A percentile compares a stretch with the other conserved stretches of the same genome.
Conservation (phyloP, 92 coral and sea anemone genomes). For the Chrysogorgia sp. region DNA sequence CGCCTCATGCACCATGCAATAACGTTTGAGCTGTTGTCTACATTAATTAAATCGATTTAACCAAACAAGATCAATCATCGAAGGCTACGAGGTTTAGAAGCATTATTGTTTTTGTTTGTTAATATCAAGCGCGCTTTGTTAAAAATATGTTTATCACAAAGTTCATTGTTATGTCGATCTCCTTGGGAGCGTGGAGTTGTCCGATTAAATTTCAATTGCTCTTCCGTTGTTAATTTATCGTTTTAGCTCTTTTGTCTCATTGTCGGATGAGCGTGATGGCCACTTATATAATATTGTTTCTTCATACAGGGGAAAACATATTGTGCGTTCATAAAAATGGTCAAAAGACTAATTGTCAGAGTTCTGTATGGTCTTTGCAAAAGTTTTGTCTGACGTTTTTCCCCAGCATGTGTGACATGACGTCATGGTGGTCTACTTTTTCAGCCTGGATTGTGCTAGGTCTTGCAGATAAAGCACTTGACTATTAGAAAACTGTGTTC, state of each 20-base stretch:
- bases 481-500: too few species aligned
- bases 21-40: slow-evolving; percentile 12
- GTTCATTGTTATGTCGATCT: not conserved
- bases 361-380: too few species aligned
- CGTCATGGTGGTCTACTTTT: too few species aligned
- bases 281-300: too few species aligned
- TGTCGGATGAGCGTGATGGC: not conserved
- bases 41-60: slow-evolving; percentile 26
- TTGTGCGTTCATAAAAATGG: too few species aligned
- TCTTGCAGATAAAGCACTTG: too few species aligned
- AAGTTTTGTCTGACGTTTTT: too few species aligned
- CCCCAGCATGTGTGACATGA: too few species aligned
- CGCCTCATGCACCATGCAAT: not conserved
- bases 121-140: not conserved
- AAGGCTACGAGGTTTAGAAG: not conserved
- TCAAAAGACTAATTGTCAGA: too few species aligned
- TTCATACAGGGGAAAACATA: too few species aligned
- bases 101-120: not conserved
- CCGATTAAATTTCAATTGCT: not conserved
- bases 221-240: slow-evolving; percentile 6
- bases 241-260: slow-evolving; percentile 1
- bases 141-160: not conserved
- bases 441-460: too few species aligned
- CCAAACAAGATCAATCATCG: slow-evolving; percentile 19
- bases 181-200: not conserved